These are phyloP conservation scores for Marasmarcha lunaedactyla DNA, from an alignment of 2,888 invertebrate species.

Conservation along the genomic window DNA sequence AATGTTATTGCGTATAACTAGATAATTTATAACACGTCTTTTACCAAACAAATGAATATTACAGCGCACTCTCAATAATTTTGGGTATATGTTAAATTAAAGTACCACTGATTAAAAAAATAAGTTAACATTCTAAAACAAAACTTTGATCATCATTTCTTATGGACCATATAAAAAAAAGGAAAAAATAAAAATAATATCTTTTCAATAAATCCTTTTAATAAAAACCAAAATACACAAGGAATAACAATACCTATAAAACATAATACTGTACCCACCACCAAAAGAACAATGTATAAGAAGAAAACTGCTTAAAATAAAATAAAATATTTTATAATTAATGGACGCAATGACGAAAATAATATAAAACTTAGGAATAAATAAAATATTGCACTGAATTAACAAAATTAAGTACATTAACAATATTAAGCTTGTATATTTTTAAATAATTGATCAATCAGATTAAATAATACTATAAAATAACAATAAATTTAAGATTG, in stretches of 20 bases:
- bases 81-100: too few species aligned
- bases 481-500: too few species aligned
- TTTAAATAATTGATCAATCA: too few species aligned
- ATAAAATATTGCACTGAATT: slow-evolving; percentile 14
- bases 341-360: not conserved
- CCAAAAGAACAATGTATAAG: slow-evolving; percentile 25
- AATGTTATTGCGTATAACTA: slow-evolving; percentile 8
- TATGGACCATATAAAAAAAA: slow-evolving; percentile 2
- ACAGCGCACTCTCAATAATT: too few species aligned
- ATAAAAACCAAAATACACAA: slow-evolving; percentile 47
- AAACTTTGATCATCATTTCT: too few species aligned
- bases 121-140: too few species aligned
- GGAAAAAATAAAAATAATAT: slow-evolving; percentile 29
- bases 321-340: not conserved
- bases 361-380: slow-evolving; percentile 1
- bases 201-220: slow-evolving; percentile 54
- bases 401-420: not conserved
- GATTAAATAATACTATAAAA: too few species aligned
- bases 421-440: too few species aligned
- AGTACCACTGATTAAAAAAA: too few species aligned
- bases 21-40: too few species aligned
- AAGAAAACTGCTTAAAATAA: slow-evolving; percentile 15
- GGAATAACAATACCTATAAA: slow-evolving; percentile 34
- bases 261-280: slow-evolving; percentile 41
- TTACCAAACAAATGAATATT: too few species aligned